Evolutionary conservation across 1,140 invertebrate species (phyloP).

Genomic region (Anthonomus grandis): DNA sequence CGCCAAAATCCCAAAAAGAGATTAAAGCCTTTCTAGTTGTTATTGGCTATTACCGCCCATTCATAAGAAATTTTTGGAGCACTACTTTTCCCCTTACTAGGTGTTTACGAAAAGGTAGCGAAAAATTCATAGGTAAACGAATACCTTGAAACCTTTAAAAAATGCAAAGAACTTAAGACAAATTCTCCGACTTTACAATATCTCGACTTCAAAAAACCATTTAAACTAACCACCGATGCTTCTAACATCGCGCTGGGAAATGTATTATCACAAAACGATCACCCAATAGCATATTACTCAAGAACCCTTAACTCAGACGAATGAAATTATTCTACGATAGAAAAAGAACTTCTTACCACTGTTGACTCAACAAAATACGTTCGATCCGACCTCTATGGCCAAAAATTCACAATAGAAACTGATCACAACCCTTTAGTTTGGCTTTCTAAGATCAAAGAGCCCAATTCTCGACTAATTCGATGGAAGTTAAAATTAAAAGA

Average conservation of each 20-base stretch:
- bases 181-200: slow-evolving; percentile 40
- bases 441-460: slow-evolving; percentile 49
- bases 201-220: slow-evolving; percentile 42
- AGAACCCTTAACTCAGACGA: slow-evolving; percentile 38
- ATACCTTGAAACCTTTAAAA: no score
- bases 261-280: slow-evolving; percentile 43
- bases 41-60: no score
- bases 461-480: slow-evolving; percentile 46
- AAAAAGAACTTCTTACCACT: slow-evolving; percentile 42
- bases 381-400: slow-evolving; percentile 33
- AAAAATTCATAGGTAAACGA: no score
- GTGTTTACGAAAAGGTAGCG: no score
- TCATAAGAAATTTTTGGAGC: no score
- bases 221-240: slow-evolving; percentile 47
- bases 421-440: slow-evolving; percentile 32
- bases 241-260: slow-evolving; percentile 43
- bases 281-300: slow-evolving; percentile 43
- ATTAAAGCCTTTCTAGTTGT: no score
- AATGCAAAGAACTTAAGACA: no score
- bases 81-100: no score
- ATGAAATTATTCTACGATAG: slow-evolving; percentile 38
- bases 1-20: no score
- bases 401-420: slow-evolving; percentile 28
- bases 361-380: slow-evolving; percentile 30
- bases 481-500: slow-evolving; percentile 48